phyloP scores from a whole-genome alignment of 1,140 invertebrate genomes.

The Patella vulgata region DNA sequence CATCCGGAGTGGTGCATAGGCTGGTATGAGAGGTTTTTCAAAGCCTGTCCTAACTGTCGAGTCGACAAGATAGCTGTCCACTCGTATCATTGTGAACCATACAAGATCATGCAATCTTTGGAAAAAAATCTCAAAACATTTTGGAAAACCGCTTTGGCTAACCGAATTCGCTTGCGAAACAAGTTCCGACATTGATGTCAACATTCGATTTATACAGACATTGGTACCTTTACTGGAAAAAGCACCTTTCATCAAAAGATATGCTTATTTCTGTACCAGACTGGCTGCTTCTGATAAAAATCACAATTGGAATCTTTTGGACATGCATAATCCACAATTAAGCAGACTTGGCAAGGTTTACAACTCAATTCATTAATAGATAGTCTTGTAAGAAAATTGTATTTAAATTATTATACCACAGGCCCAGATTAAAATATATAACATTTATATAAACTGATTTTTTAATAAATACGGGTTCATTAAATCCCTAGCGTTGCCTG shows the following conservation, averaged over 20 bases:
- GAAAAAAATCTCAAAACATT: constrained; percentile 6
- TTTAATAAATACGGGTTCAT: too few relatives aligned
- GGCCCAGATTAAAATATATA: too few relatives aligned
- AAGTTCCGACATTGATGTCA: not conserved
- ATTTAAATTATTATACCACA: too few relatives aligned
- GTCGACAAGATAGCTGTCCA: not conserved
- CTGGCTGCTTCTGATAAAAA: too few relatives aligned
- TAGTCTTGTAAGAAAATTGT: too few relatives aligned
- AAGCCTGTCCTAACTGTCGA: constrained; percentile 3
- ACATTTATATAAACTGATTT: too few relatives aligned
- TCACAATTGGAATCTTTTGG: too few relatives aligned
- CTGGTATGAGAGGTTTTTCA: constrained; percentile 3
- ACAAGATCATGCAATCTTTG: constrained; percentile 10
- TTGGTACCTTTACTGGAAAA: constrained; percentile 10
- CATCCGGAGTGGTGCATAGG: not conserved
- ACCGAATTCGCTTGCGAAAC: constrained; percentile 19
- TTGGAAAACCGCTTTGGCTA: constrained; percentile 14
- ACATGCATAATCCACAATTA: too few relatives aligned
- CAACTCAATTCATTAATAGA: too few relatives aligned
- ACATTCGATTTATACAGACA: constrained; percentile 12
- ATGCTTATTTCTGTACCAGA: not conserved
- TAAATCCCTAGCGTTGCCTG: too few relatives aligned
- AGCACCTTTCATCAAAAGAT: constrained; percentile 2
- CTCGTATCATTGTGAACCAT: not conserved
- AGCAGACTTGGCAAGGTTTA: too few relatives aligned